phyloP scores from a whole-genome alignment of 2,888 invertebrate species.

The Heliconius ismenius region DNA sequence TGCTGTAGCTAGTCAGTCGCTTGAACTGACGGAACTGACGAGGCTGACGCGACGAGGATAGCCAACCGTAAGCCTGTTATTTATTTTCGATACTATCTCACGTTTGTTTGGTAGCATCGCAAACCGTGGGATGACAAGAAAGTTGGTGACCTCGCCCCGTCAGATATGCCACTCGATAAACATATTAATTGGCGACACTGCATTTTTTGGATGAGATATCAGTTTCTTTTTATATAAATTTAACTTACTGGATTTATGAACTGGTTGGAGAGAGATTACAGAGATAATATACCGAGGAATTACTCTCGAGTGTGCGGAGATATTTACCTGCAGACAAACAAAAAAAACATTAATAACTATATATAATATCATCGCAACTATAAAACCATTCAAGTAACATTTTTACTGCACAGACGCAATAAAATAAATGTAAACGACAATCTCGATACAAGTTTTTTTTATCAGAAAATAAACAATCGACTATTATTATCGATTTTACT shows the following conservation, averaged over 20 bases:
- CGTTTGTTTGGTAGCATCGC: constrained; percentile 32
- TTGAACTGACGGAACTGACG: constrained; percentile 10
- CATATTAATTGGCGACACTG: constrained; percentile 57
- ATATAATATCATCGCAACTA: constrained; percentile 42
- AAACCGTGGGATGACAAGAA: constrained; percentile 53
- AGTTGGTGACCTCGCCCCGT: constrained; percentile 58
- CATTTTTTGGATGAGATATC: constrained; percentile 34
- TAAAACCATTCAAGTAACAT: constrained; percentile 49
- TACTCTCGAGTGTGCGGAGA: constrained; percentile 30
- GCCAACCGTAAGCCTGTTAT: constrained; percentile 23
- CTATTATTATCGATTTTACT: constrained; percentile 43
- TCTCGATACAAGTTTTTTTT: constrained; percentile 40
- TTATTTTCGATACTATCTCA: constrained; percentile 33
- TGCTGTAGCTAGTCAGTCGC: constrained; percentile 45
- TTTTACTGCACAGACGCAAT: constrained; percentile 47
- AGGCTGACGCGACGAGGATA: constrained; percentile 13
- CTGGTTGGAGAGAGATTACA: constrained; percentile 20
- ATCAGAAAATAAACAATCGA: constrained; percentile 40
- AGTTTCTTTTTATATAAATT: constrained; percentile 30
- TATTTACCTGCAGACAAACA: constrained; percentile 58
- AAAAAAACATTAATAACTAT: constrained; percentile 49
- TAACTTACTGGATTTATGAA: constrained; percentile 34
- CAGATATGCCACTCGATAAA: constrained; percentile 56
- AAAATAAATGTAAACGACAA: constrained; percentile 47
- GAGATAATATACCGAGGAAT: constrained; percentile 14